phyloP scores from a whole-genome alignment of 2,797 vertebrate genomes.

The Eulemur mongoz region DNA sequence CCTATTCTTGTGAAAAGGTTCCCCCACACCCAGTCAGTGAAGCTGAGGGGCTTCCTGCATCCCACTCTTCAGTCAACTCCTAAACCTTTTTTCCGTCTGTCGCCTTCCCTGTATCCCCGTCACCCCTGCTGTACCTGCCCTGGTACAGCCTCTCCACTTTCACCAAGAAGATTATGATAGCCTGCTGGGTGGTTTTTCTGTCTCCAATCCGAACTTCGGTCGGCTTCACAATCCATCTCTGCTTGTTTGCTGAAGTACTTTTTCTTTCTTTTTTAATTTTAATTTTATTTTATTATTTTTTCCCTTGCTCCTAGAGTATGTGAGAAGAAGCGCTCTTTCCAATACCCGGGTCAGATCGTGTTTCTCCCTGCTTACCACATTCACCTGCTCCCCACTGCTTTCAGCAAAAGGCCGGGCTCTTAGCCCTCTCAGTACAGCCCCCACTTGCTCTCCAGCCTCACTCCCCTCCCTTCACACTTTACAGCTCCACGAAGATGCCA shows the following conservation, averaged over 20 bases:
- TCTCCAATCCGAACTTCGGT: neutral
- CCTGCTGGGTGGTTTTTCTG: neutral
- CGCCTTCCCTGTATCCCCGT: neutral
- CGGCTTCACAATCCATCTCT: neutral
- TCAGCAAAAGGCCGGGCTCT: neutral
- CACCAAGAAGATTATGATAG: neutral
- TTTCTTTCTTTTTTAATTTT: too few species aligned
- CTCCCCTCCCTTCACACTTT: neutral
- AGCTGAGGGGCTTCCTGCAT: neutral
- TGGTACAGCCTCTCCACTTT: neutral
- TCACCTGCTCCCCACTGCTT: neutral
- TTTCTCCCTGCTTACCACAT: neutral
- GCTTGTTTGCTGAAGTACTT: neutral
- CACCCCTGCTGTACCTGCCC: too few species aligned
- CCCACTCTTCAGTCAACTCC: neutral
- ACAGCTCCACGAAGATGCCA: neutral
- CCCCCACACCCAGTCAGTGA: neutral
- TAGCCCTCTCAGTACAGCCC: neutral
- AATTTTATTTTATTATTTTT: too few species aligned
- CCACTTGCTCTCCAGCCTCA: neutral
- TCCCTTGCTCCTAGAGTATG: too few species aligned
- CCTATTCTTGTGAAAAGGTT: neutral
- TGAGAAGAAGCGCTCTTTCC: neutral
- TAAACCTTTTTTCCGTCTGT: neutral
- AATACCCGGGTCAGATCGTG: neutral